Percentiles rank a stretch among this genome's conserved stretches.
Conservation (phyloP, 2,888 invertebrate species). For the Protonemura montana region DNA sequence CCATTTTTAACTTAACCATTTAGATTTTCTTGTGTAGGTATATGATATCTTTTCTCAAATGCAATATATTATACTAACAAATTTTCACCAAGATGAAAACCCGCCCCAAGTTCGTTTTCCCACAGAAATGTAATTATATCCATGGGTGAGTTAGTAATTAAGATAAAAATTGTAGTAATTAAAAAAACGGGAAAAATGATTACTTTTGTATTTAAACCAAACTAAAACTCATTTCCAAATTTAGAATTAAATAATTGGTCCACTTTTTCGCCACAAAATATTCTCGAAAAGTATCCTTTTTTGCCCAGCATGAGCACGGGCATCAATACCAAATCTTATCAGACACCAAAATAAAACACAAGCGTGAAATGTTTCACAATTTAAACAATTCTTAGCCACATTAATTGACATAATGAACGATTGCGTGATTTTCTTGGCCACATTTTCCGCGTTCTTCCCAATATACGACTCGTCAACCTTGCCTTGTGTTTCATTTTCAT, state of each 20-base stretch:
- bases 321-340: no score
- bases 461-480: neutral
- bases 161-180: neutral
- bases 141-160: neutral
- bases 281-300: no score
- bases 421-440: neutral
- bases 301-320: no score
- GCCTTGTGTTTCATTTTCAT: constrained; percentile 21
- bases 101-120: neutral
- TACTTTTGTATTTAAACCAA: no score
- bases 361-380: no score
- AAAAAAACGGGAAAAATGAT: neutral
- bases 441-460: constrained; percentile 9
- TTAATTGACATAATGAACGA: no score
- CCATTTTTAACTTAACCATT: neutral
- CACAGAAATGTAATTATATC: neutral
- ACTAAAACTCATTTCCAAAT: no score
- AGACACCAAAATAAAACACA: no score
- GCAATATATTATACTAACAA: neutral
- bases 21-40: neutral
- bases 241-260: no score
- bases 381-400: no score
- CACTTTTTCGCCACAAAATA: no score
- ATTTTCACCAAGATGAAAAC: neutral
- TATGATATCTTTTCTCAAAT: neutral